Evolutionary conservation across 2,888 invertebrate species (phyloP), one percentile per base, ranked within the genome.

Genomic region (Crocallis elinguaria): DNA sequence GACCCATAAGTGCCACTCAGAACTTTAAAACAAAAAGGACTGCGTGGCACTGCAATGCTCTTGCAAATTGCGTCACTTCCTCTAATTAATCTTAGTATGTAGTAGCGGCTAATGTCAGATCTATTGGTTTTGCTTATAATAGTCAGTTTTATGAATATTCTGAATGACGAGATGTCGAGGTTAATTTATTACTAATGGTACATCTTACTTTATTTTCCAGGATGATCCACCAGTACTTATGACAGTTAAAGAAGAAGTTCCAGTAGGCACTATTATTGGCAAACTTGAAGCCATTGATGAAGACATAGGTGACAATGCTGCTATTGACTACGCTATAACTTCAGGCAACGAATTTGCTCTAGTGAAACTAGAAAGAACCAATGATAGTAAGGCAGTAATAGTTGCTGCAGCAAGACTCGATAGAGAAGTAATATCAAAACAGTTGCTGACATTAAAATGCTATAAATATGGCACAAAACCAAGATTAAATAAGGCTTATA

Each of bases 261-360:
- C 93, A 0, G 75, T 93, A 0, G 95, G 94, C 11, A 93, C 94
- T 0, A 84, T 93, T 2, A 93, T 96, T 7, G 96, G 95, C 0
- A 88, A 92, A 38, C 77, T 96, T 8, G 89, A 93, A 63, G 96
- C 96, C 0, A 81, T 95, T 13, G 96, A 97, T 70, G 94, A 94
- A 67, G 96, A 97, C 64, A 93, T 94, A 7, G 94, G 90, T 2
- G 95, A 95, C 7, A 96, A 96, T 76, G 95, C 95, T 0, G 93
- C 93, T 50, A 94, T 96, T 51, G 95, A 95, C 68, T 96, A 96
- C 66, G 86, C 92, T 0, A 95, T 96, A 11, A 94, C 93, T 92
- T 93, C 94, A 71, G 96, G 96, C 1, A 96, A 96, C 69, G 94
- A 95, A 51, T 92, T 93, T 19, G 93, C 92, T 5, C 76, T 94